Percentiles rank a stretch among this genome's conserved stretches.
Conservation (phyloP, 2,797 vertebrate genomes). For the Rhabdophis nuchalis region DNA sequence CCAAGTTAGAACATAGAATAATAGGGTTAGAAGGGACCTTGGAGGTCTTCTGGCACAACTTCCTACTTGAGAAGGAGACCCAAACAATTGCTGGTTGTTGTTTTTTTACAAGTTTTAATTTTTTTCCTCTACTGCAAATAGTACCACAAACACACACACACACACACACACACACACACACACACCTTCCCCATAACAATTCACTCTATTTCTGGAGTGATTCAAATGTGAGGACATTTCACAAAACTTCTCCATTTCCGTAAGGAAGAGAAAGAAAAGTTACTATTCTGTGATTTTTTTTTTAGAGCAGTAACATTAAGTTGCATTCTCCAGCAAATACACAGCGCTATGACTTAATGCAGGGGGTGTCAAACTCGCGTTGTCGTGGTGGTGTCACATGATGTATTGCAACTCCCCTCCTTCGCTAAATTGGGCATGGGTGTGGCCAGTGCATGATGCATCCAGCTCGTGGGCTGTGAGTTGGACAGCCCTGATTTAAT, state of each 20-base stretch:
- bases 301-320: background rate
- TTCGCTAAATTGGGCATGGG: no score
- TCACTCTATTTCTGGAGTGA: background rate
- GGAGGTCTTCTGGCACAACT: background rate
- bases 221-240: background rate
- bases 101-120: background rate
- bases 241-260: background rate
- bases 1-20: constrained; percentile 12
- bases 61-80: background rate
- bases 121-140: background rate
- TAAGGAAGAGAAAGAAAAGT: background rate
- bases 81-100: background rate
- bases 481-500: background rate
- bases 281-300: background rate
- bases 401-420: no score
- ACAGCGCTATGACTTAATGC: background rate
- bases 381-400: no score
- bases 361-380: no score
- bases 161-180: no score
- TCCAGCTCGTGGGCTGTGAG: accelerated
- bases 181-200: background rate
- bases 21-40: background rate
- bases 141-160: no score
- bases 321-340: background rate
- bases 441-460: no score